Evolutionary conservation across 2,113 vertebrate species (phyloP).

Genomic region (Chaetodon trifascialis): DNA sequence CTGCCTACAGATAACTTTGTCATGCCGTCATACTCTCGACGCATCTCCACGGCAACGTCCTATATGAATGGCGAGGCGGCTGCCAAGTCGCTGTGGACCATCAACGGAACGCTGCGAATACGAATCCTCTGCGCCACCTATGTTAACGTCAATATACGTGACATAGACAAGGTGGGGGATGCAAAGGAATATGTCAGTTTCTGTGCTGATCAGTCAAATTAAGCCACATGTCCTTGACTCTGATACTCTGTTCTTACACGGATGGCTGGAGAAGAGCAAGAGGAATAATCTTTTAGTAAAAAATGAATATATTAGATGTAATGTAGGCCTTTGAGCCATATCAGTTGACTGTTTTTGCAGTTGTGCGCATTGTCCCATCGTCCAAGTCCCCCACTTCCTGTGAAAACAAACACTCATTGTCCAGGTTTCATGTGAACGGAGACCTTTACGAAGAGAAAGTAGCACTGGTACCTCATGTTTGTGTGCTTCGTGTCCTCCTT

Average conservation of each 20-base stretch:
- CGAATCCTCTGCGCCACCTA: slow-evolving; percentile 97
- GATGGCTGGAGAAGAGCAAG: not conserved
- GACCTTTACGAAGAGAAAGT: slow-evolving; percentile 9
- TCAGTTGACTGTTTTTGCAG: slow-evolving; percentile 24
- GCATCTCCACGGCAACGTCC: slow-evolving; percentile 96
- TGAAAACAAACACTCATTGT: slow-evolving; percentile 47
- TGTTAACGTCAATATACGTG: slow-evolving; percentile 98
- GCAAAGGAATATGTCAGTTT: not conserved
- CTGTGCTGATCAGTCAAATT: not conserved
- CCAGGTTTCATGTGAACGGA: slow-evolving; percentile 35
- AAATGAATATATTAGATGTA: not conserved
- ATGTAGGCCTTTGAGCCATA: not conserved
- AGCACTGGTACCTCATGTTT: slow-evolving; percentile 7
- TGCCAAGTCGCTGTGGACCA: slow-evolving; percentile 94
- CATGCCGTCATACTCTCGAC: slow-evolving; percentile 96
- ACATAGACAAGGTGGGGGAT: slow-evolving; percentile 95
- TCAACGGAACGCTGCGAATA: slow-evolving; percentile 93
- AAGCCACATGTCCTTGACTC: not conserved
- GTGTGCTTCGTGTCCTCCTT: slow-evolving; percentile 16
- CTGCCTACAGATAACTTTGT: slow-evolving; percentile 94
- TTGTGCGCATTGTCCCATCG: slow-evolving; percentile 1
- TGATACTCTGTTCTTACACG: not conserved
- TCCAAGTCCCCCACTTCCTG: slow-evolving; percentile 48
- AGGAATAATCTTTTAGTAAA: not conserved
- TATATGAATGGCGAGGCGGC: slow-evolving; percentile 98